Percentiles rank a stretch among this genome's conserved stretches.
Evolutionary conservation across 2,797 vertebrate species (phyloP).

Genomic region (Somateria mollissima): DNA sequence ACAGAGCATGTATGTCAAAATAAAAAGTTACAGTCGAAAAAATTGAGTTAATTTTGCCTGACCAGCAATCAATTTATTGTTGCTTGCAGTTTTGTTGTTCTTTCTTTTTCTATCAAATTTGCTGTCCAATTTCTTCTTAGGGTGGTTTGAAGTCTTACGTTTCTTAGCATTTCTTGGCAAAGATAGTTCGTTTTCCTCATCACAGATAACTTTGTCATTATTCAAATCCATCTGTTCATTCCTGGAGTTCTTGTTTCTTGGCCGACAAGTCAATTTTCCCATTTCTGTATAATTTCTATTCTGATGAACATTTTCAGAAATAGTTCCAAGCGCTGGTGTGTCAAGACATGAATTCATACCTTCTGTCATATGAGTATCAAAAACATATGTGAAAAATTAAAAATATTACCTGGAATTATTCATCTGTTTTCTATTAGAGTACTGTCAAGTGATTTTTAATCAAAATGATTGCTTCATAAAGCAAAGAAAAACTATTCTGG

Average conservation of each 20-base stretch:
- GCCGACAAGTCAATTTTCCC: constrained; percentile 71
- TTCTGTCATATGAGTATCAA: constrained; percentile 72
- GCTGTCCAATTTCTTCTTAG: constrained; percentile 41
- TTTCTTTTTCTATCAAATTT: constrained; percentile 67
- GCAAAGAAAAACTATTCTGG: background rate
- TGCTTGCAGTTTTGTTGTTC: constrained; percentile 74
- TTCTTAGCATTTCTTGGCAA: constrained; percentile 78
- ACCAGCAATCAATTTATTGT: constrained; percentile 86
- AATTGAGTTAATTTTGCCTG: constrained; percentile 91
- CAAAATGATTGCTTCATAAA: background rate
- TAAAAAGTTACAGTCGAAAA: constrained; percentile 84
- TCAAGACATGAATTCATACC: constrained; percentile 60
- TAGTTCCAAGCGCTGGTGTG: constrained; percentile 75
- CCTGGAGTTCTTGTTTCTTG: constrained; percentile 79
- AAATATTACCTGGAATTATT: constrained; percentile 57
- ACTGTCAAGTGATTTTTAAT: background rate
- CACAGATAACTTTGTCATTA: constrained; percentile 71
- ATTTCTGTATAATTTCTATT: constrained; percentile 68
- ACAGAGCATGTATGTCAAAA: background rate
- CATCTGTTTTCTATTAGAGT: background rate
- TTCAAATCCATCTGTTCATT: constrained; percentile 86
- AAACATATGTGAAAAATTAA: constrained; percentile 53
- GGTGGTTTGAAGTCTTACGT: constrained; percentile 50
- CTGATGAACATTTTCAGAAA: constrained; percentile 81
- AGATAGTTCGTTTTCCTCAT: constrained; percentile 80